Evolutionary conservation across 2,888 invertebrate genomes (phyloP).

Genomic region (Onchidella celtica): DNA sequence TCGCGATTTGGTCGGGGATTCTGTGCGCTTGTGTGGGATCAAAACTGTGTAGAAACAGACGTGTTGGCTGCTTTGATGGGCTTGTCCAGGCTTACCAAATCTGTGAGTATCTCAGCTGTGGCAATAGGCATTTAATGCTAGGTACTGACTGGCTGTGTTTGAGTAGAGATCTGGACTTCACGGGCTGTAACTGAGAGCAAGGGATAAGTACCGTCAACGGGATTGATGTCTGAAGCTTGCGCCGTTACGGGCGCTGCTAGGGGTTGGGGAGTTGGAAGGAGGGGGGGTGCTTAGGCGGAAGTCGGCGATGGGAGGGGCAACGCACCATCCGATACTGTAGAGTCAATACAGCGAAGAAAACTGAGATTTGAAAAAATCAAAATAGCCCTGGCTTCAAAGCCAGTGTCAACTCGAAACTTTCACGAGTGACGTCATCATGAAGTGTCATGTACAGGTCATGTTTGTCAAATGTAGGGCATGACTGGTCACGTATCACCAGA

Average conservation of each 20-base stretch:
- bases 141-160: conserved; percentile 21
- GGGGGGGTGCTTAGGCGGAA: no score
- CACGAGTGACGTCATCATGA: no score
- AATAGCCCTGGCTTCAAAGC: no score
- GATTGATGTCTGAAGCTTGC: neutral
- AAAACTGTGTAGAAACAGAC: conserved; percentile 15
- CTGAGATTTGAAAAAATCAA: no score
- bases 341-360: no score
- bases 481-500: no score
- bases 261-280: no score
- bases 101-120: conserved; percentile 21
- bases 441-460: no score
- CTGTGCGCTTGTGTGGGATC: neutral
- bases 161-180: neutral
- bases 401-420: no score
- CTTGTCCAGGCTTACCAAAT: conserved; percentile 22
- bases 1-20: neutral
- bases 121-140: conserved; percentile 25
- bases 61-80: conserved; percentile 11
- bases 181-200: conserved; percentile 31
- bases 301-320: no score
- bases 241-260: neutral
- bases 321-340: no score
- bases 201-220: conserved; percentile 13
- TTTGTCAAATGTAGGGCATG: no score